These are phyloP conservation scores for Camponotus floridanus DNA, from an alignment of 1,140 invertebrate species.

Conservation along the genomic window DNA sequence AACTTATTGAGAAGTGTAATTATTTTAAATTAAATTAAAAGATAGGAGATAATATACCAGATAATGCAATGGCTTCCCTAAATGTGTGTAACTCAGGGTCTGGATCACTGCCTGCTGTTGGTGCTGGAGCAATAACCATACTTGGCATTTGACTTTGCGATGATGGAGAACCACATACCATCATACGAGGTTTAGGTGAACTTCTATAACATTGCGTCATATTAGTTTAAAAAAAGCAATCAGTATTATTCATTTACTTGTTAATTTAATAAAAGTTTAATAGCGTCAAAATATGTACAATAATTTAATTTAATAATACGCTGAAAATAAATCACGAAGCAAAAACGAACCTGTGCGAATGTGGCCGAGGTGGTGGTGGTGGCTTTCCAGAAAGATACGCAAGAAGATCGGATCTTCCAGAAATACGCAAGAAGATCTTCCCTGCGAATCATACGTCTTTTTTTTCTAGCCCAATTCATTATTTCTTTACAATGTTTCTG, in stretches of 20 bases:
- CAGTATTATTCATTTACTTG: neutral
- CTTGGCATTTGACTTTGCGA: conserved; percentile 84
- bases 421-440: conserved; percentile 94
- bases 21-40: conserved; percentile 10
- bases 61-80: conserved; percentile 91
- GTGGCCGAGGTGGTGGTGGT: conserved; percentile 88
- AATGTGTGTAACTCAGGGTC: conserved; percentile 91
- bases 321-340: neutral
- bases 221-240: neutral
- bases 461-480: conserved; percentile 92
- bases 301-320: neutral
- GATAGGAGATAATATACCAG: conserved; percentile 80
- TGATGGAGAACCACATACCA: conserved; percentile 85
- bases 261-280: neutral
- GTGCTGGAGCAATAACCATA: conserved; percentile 83
- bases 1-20: neutral
- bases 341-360: conserved; percentile 80
- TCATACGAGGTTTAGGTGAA: conserved; percentile 87
- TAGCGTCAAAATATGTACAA: neutral
- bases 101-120: conserved; percentile 83
- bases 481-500: conserved; percentile 92
- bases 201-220: conserved; percentile 78
- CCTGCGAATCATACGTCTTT: conserved; percentile 90
- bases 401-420: too few relatives aligned
- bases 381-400: conserved; percentile 92